Evolutionary conservation across 2,113 vertebrate genomes (phyloP).

Genomic region (Xiphophorus couchianus): DNA sequence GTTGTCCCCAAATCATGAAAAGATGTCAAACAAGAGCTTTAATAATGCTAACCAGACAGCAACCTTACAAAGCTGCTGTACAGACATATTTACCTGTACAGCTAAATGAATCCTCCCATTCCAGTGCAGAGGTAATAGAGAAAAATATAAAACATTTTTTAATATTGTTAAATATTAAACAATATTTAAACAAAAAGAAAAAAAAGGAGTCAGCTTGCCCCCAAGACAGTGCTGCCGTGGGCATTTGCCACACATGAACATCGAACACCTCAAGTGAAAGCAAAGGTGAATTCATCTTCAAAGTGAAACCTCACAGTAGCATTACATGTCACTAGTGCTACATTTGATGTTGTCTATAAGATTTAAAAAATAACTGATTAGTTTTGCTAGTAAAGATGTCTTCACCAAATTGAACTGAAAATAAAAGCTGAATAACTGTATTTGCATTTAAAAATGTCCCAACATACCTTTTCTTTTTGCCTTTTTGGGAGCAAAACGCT

Average conservation of each 20-base stretch:
- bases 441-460: neutral
- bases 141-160: neutral
- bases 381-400: neutral
- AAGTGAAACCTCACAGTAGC: no score
- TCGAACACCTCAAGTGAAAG: no score
- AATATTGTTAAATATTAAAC: no score
- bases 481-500: neutral
- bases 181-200: neutral
- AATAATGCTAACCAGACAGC: neutral
- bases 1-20: neutral
- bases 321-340: neutral
- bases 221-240: no score
- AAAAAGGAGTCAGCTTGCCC: neutral
- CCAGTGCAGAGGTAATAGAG: neutral
- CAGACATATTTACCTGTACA: no score
- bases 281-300: no score
- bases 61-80: neutral
- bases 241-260: no score
- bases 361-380: neutral
- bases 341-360: neutral
- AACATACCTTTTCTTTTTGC: slow-evolving; percentile 21
- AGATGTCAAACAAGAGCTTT: neutral
- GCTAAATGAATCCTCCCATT: neutral
- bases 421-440: neutral
- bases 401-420: neutral